phyloP scores from a whole-genome alignment of 1,140 invertebrate genomes.

The Papilio polyxenes region DNA sequence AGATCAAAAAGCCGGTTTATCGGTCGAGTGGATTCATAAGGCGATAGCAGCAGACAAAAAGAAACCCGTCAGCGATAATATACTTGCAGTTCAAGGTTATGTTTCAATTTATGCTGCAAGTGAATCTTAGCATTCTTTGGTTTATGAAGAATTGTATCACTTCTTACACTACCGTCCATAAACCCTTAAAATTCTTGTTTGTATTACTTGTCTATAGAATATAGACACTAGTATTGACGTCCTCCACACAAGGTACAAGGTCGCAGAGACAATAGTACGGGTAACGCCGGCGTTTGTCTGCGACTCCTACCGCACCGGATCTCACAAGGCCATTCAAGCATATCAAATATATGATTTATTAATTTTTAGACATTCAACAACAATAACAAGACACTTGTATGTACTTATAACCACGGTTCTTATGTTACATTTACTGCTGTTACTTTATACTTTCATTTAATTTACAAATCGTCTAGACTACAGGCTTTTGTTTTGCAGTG shows the following conservation, averaged over 20 bases:
- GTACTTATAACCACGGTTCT: neutral
- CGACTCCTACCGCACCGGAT: neutral
- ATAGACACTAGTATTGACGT: neutral
- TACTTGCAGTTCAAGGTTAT: neutral
- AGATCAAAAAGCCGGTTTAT: constrained; percentile 8
- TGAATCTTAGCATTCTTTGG: neutral
- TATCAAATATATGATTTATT: constrained; percentile 1
- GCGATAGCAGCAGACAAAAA: neutral
- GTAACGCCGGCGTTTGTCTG: neutral
- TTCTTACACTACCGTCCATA: neutral
- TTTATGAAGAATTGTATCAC: neutral
- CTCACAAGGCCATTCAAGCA: constrained; percentile 24
- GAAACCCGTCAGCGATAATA: neutral
- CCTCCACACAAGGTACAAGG: constrained; percentile 27
- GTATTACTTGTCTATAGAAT: neutral
- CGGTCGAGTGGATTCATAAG: neutral
- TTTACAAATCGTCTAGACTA: no score
- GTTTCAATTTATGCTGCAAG: neutral
- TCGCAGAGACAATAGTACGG: constrained; percentile 27
- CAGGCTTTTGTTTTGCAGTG: no score
- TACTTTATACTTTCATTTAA: no score
- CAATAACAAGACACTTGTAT: neutral
- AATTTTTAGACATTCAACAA: neutral
- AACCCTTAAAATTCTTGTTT: neutral
- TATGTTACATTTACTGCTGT: neutral